phyloP scores from a whole-genome alignment of 2,113 vertebrate species.

The Lophura nycthemera region DNA sequence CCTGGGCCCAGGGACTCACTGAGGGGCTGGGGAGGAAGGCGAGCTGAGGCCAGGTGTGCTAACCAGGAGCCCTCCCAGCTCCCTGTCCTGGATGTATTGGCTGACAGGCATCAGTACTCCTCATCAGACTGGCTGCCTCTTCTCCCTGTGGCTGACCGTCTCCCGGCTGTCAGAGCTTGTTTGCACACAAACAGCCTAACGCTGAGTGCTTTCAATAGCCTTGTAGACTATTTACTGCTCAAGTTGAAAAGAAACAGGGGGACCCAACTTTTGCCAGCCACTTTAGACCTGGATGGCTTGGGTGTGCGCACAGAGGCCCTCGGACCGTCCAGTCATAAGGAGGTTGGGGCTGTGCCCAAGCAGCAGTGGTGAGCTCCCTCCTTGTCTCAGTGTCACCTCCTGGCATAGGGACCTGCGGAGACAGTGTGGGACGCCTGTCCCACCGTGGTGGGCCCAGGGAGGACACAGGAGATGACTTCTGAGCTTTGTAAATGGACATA shows the following conservation, averaged over 20 bases:
- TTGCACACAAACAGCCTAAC: background rate
- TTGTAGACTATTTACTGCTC: background rate
- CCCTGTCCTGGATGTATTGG: background rate
- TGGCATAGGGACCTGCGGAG: background rate
- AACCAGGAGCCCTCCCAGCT: background rate
- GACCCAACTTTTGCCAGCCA: background rate
- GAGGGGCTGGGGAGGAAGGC: background rate
- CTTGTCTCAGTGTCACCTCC: background rate
- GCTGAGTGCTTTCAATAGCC: conserved; percentile 4
- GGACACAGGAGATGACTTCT: background rate
- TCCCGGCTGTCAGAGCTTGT: conserved; percentile 1
- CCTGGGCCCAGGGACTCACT: background rate
- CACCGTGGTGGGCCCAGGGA: accelerated
- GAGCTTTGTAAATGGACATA: conserved; percentile 59
- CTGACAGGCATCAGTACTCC: background rate
- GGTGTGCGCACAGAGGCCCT: background rate
- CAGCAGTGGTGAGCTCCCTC: background rate
- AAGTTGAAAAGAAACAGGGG: background rate
- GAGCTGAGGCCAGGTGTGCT: background rate
- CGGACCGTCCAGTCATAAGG: background rate
- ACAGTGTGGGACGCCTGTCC: background rate
- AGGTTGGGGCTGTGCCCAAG: background rate
- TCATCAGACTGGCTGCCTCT: conserved; percentile 2
- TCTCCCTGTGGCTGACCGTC: background rate
- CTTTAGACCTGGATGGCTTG: background rate